These are phyloP conservation scores for Mastomys natalensis DNA, from an alignment of 2,113 vertebrate species.

Conservation along the genomic window DNA sequence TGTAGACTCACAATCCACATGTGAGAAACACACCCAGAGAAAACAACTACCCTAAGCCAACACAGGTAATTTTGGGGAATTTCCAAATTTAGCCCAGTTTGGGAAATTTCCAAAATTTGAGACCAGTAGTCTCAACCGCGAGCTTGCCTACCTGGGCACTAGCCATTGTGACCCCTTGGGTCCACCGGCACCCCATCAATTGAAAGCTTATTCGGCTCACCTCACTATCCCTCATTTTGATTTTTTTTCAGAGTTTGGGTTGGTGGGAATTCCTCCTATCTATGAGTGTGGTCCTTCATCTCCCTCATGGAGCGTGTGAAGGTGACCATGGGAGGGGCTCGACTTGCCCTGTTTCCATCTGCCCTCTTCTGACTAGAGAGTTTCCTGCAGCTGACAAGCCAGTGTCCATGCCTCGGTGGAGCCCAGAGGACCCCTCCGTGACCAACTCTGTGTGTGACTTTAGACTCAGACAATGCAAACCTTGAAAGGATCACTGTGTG, in stretches of 20 bases:
- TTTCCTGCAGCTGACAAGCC: background rate
- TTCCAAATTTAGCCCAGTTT: background rate
- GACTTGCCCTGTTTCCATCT: background rate
- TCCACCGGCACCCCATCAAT: background rate
- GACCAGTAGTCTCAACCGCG: background rate
- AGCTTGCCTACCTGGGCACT: background rate
- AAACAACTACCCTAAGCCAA: no score
- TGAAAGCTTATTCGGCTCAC: background rate
- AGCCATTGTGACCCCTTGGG: no score
- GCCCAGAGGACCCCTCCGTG: background rate
- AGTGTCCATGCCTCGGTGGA: fast-evolving
- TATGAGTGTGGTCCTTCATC: background rate
- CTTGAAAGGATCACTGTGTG: background rate
- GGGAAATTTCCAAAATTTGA: background rate
- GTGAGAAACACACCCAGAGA: no score
- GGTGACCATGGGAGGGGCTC: background rate
- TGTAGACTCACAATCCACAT: fast-evolving
- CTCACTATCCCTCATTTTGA: background rate
- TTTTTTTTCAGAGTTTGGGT: constrained; percentile 1
- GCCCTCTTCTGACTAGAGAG: no score
- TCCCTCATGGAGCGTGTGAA: background rate
- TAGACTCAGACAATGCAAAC: background rate
- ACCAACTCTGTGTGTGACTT: background rate
- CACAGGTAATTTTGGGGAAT: no score
- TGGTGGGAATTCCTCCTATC: background rate